Evolutionary conservation across 2,888 invertebrate species (phyloP).

Genomic region (Eurois occulta): DNA sequence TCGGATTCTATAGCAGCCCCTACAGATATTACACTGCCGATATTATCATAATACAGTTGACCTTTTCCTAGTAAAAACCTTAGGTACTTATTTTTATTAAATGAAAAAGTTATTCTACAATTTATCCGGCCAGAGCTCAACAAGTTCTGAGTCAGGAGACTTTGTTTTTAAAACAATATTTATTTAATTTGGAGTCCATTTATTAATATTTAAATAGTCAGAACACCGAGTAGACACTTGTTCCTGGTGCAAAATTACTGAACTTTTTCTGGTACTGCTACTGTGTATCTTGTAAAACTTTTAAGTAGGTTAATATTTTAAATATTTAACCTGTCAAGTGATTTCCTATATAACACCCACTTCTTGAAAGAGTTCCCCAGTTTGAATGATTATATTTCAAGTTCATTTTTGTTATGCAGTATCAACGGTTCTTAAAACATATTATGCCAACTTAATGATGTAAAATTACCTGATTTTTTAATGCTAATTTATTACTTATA

Average conservation of each 20-base stretch:
- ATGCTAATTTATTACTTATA: slow-evolving; percentile 30
- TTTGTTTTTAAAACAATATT: neutral
- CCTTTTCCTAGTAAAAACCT: neutral
- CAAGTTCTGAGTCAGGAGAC: neutral
- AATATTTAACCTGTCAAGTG: too few relatives aligned
- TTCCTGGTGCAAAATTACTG: neutral
- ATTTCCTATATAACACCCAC: too few relatives aligned
- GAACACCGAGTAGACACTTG: neutral
- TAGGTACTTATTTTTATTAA: neutral
- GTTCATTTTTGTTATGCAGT: too few relatives aligned
- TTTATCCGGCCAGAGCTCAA: neutral
- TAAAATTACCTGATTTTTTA: neutral
- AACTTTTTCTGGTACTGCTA: neutral
- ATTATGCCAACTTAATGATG: too few relatives aligned
- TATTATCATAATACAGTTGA: neutral
- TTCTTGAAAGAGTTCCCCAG: neutral
- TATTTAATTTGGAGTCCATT: neutral
- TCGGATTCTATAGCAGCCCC: neutral
- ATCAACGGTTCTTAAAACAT: too few relatives aligned
- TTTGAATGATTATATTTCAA: too few relatives aligned
- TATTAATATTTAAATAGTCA: neutral
- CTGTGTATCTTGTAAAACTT: too few relatives aligned
- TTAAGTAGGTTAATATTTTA: too few relatives aligned
- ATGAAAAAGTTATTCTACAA: neutral
- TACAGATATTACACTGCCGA: neutral